phyloP scores from a whole-genome alignment of 1,140 invertebrate species.

The Trialeurodes vaporariorum region DNA sequence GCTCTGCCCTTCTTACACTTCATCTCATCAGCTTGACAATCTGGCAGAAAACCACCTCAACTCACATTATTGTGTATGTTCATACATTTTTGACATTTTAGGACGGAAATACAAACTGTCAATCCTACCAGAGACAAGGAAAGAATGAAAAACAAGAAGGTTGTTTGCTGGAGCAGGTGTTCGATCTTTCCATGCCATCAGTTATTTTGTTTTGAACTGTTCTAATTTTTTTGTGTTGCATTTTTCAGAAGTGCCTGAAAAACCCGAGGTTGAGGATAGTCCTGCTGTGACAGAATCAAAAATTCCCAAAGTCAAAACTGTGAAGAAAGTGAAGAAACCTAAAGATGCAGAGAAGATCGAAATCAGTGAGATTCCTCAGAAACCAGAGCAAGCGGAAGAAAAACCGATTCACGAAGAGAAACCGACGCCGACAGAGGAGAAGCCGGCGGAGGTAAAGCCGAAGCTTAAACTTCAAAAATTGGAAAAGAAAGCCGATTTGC shows the following conservation, averaged over 20 bases:
- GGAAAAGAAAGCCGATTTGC: conserved; percentile 36
- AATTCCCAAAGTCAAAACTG: conserved; percentile 4
- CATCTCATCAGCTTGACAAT: too few relatives aligned
- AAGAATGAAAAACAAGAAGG: too few relatives aligned
- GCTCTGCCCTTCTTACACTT: too few relatives aligned
- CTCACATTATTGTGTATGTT: too few relatives aligned
- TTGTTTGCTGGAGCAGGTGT: too few relatives aligned
- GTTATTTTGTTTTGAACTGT: too few relatives aligned
- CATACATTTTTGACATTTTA: too few relatives aligned
- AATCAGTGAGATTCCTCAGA: not conserved
- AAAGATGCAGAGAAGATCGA: not conserved
- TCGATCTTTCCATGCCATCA: too few relatives aligned
- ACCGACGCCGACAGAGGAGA: not conserved
- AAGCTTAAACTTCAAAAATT: conserved; percentile 8
- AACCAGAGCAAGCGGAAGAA: not conserved
- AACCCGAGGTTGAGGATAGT: not conserved
- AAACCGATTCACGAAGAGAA: not conserved
- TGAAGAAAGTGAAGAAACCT: not conserved
- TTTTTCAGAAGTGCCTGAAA: not conserved
- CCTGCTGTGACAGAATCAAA: not conserved
- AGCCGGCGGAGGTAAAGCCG: not conserved
- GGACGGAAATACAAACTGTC: too few relatives aligned
- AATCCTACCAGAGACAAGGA: too few relatives aligned
- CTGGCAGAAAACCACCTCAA: too few relatives aligned
- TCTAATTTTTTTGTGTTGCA: too few relatives aligned